Conservation (phyloP, 2,888 invertebrate genomes). For the Leucoma salicis region DNA sequence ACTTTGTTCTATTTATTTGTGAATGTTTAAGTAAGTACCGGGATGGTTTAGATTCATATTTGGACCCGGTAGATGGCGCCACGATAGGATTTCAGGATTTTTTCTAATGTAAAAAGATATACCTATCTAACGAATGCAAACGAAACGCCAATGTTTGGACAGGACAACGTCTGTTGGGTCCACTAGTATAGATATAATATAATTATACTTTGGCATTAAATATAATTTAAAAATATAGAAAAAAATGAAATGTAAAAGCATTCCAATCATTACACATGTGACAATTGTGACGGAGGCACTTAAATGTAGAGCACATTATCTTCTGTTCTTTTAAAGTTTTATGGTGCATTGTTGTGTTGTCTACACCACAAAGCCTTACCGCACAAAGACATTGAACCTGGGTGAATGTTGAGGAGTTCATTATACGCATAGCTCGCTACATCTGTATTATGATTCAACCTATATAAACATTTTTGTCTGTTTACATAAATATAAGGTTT, state of each 20-base stretch:
- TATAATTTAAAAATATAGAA: background rate
- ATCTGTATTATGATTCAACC: slow-evolving; percentile 55
- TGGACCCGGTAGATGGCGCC: no score
- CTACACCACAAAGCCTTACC: slow-evolving; percentile 57
- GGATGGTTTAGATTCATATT: no score
- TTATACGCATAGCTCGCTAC: slow-evolving; percentile 38
- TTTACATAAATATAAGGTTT: no score
- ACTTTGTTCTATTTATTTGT: no score
- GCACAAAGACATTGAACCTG: slow-evolving; percentile 65
- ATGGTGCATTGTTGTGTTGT: slow-evolving; percentile 62
- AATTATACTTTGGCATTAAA: background rate
- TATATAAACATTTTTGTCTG: slow-evolving; percentile 44
- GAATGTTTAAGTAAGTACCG: no score
- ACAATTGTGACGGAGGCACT: slow-evolving; percentile 40
- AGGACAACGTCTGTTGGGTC: no score
- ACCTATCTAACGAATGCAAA: no score
- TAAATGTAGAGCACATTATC: slow-evolving; percentile 61
- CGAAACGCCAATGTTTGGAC: no score
- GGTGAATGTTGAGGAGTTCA: slow-evolving; percentile 54
- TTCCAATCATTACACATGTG: slow-evolving; percentile 24
- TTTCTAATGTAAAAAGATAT: no score
- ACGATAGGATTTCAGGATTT: no score
- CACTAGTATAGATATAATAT: no score
- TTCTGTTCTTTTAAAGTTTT: slow-evolving; percentile 46
- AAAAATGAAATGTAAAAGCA: slow-evolving; percentile 5